Evolutionary conservation across 2,888 invertebrate species (phyloP).

Genomic region (Tineola bisselliella): DNA sequence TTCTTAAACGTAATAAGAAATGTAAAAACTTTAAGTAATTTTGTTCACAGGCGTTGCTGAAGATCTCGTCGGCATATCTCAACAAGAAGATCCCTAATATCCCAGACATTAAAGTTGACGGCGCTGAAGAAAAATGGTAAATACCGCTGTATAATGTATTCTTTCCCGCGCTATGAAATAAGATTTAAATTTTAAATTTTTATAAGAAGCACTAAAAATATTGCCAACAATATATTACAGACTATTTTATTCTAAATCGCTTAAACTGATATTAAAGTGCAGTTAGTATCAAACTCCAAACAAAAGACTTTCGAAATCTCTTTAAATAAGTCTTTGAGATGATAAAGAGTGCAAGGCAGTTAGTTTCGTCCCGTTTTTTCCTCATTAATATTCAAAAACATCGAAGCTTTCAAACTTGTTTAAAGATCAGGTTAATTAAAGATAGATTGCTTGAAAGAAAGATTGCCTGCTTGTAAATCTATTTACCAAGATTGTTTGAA

Average conservation of each 20-base stretch:
- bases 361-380: background rate
- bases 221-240: too few relatives aligned
- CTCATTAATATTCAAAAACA: background rate
- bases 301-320: too few relatives aligned
- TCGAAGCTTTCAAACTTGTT: background rate
- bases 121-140: conserved; percentile 91
- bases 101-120: conserved; percentile 89
- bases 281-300: too few relatives aligned
- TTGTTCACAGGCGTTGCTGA: conserved; percentile 78
- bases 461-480: too few relatives aligned
- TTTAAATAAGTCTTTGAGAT: too few relatives aligned
- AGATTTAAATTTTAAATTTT: background rate
- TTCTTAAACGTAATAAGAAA: too few relatives aligned
- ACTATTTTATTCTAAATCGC: too few relatives aligned
- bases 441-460: background rate
- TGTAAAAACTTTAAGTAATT: too few relatives aligned
- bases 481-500: too few relatives aligned
- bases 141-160: conserved; percentile 23
- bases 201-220: background rate
- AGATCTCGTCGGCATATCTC: conserved; percentile 90
- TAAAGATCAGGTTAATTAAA: background rate
- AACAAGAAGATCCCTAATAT: conserved; percentile 95
- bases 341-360: background rate
- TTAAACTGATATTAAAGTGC: too few relatives aligned
- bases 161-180: background rate